Evolutionary conservation across 2,113 vertebrate species (phyloP), one percentile per base, ranked within the genome.

Genomic region (Myiagra hebetior): DNA sequence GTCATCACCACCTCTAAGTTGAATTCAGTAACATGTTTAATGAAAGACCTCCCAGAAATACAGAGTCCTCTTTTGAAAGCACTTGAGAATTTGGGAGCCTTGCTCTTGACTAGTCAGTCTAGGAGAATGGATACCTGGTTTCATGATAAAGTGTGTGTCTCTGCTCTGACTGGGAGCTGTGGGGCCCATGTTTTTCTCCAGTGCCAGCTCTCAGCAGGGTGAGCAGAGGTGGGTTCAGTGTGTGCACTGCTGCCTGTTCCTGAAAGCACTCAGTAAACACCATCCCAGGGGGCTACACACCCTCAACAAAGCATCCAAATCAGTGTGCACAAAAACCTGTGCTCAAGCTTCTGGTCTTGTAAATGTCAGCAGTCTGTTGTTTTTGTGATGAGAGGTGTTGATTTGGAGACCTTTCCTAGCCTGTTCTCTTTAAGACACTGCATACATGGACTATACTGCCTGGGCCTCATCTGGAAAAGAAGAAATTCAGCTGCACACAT

Each of bases 221-320:
- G 9, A 52, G 73, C 31, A 64, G 39, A 47, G 2, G 2, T 30
- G 44, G 15, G 5, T 28, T 8, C 6, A 24, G n/a, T 4, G 37
- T 21, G 8, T 37, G 39, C 44, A 19, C 41, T 46, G 50, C 39
- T 84, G 37, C 30, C 8, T 3, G 16, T 6, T 91, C 42, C 24
- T 0, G 0, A 76, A 39, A 0, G 0, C 9, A 9, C 59, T 42
- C 35, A 11, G 46, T n/a, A 42, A 50, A 55, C 10, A 46, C 33
- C 27, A 21, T 15, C 30, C 30, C 10, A n/a, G 19, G 13, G 23
- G 19, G 49, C 76, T 72, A 4, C 21, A 5, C 4, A 30, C 15
- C 35, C n/a, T 74, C 78, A 53, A 22, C 18, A 55, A 60, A 63
- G 7, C 2, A 2, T 47, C 50, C 52, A 16, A 67, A 41, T 44